Base-by-base conservation (phyloP, 2,113 vertebrate genomes). In the Serinus canaria region DNA sequence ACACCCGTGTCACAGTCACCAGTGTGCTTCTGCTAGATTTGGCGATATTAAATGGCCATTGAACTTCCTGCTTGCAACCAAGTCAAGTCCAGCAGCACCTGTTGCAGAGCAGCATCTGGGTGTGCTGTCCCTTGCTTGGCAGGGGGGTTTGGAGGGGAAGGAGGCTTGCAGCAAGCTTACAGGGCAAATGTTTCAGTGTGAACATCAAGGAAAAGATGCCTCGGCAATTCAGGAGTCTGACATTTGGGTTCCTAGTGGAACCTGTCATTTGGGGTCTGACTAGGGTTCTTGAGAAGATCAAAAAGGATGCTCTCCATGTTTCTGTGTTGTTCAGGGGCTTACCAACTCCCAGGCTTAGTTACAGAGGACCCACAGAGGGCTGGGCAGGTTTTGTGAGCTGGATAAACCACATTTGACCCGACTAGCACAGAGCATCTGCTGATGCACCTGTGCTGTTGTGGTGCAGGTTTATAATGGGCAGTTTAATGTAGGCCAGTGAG, bases 311-410 rank as follows among this genome's bases (percentile, higher is more conserved):
- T 67, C 21, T 59, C 10, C 8, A 6, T 11, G 24, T 49, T 76
- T 50, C 35, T 55, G 41, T 3, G 3, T 60, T 28, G 35, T n/a
- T 50, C 31, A 35, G 72, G 49, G 13, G 5, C 25, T 77, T 50
- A 2, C 5, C 24, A 15, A 30, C 41, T 83, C 55, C 50, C 24
- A 9, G 43, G 46, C 35, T 56, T 47, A 3, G 50, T 52, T 39
- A 13, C 30, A 15, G 0, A 2, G 35, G 13, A n/a, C 22, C 46
- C 0, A 2, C 1, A 2, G 49, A 75, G 43, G 21, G 22, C 55
- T 24, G 43, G 69, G 41, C 31, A 27, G 35, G 39, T 59, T 84
- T 18, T 68, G 17, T 39, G 73, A 70, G 47, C 35, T 59, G 52
- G 18, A 39, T 52, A 17, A 59, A 78, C 49, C 21, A 31, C 89